Evolutionary conservation across 2,888 invertebrate genomes (phyloP).

Genomic region (Macroteleia sp.): DNA sequence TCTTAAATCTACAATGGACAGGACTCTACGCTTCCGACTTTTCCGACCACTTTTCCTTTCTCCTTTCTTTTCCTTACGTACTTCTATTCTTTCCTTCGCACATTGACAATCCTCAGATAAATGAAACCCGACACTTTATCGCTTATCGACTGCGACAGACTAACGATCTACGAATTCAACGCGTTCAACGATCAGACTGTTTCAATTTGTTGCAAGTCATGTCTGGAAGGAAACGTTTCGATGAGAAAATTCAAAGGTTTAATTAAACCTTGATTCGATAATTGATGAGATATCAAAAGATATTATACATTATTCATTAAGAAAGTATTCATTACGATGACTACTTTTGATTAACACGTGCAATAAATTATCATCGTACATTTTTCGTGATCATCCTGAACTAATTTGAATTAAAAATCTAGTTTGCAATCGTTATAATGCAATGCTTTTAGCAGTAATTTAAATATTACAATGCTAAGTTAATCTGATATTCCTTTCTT

Average conservation of each 20-base stretch:
- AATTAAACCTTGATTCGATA: constrained; percentile 31
- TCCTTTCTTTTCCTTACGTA: too few relatives aligned
- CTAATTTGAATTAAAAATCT: constrained; percentile 23
- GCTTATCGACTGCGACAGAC: constrained; percentile 26
- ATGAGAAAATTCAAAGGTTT: constrained; percentile 18
- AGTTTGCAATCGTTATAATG: too few relatives aligned
- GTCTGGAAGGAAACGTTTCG: constrained; percentile 15
- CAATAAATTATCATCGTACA: constrained; percentile 16
- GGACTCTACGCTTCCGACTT: too few relatives aligned
- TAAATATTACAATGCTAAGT: constrained; percentile 6
- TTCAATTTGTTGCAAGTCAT: constrained; percentile 38
- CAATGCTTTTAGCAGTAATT: background rate
- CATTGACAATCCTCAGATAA: constrained; percentile 28
- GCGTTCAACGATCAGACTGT: constrained; percentile 16
- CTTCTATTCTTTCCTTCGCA: too few relatives aligned
- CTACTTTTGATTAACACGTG: constrained; percentile 16
- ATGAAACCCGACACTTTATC: constrained; percentile 32
- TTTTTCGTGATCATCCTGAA: background rate
- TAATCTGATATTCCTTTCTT: too few relatives aligned
- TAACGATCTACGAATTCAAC: constrained; percentile 36
- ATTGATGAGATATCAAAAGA: constrained; percentile 33
- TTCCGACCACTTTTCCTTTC: too few relatives aligned
- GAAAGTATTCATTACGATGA: constrained; percentile 25
- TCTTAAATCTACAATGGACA: too few relatives aligned
- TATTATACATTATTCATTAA: constrained; percentile 31